Percentiles rank a stretch among this genome's conserved stretches.
Conservation (phyloP, 2,113 vertebrate genomes). For the Lepus europaeus region DNA sequence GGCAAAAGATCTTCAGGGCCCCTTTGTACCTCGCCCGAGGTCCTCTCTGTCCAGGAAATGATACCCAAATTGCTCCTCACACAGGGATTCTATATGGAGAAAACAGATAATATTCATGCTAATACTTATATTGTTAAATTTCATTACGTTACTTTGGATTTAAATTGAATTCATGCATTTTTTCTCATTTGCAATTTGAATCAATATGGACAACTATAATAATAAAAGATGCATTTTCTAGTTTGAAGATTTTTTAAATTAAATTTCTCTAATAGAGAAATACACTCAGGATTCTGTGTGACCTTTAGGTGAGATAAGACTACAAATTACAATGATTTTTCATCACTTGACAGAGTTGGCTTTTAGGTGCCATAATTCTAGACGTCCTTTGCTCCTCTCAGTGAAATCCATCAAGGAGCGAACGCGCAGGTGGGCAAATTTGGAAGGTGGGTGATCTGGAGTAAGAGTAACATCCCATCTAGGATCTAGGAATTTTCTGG, state of each 20-base stretch:
- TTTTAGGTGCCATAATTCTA: neutral
- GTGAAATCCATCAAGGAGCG: neutral
- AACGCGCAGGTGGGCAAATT: neutral
- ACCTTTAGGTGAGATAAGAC: neutral
- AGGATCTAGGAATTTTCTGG: neutral
- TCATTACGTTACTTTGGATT: neutral
- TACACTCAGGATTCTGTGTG: neutral
- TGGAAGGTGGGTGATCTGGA: neutral
- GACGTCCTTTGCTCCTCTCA: neutral
- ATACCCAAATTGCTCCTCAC: neutral
- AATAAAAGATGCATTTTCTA: neutral
- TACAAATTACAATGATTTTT: neutral
- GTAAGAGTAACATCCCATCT: neutral
- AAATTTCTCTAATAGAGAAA: neutral
- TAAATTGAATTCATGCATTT: neutral
- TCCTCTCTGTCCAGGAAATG: neutral
- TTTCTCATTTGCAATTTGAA: constrained; percentile 5
- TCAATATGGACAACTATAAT: neutral
- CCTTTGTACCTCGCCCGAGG: neutral
- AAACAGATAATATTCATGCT: neutral
- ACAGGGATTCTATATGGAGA: neutral
- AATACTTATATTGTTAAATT: neutral
- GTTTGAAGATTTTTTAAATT: neutral
- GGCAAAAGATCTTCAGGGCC: no score
- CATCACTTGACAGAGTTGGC: neutral